These are phyloP conservation scores for Pocillopora verrucosa DNA, from an alignment of 64 coral and sea anemone species.

Conservation along the genomic window DNA sequence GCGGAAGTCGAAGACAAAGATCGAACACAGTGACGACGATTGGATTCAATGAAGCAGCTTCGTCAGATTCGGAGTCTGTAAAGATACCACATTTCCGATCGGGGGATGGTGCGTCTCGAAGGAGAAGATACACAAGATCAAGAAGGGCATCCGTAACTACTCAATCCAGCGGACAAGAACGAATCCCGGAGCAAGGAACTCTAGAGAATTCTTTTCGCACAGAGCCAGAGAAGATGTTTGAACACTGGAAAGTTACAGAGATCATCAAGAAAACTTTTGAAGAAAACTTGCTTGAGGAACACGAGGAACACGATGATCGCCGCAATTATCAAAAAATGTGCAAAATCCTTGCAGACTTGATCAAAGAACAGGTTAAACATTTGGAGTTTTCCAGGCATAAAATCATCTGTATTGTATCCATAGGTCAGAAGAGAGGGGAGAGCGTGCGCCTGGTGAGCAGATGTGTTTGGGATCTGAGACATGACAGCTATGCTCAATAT, in stretches of 20 bases:
- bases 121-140: neutral
- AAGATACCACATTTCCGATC: too few species aligned
- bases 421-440: constrained; percentile 61
- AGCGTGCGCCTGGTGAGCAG: constrained; percentile 55
- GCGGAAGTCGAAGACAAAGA: neutral
- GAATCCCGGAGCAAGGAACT: neutral
- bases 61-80: too few species aligned
- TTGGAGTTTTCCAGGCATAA: constrained; percentile 78
- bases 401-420: constrained; percentile 51
- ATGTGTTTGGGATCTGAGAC: constrained; percentile 74
- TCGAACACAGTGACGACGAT: neutral
- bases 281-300: constrained; percentile 18
- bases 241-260: constrained; percentile 46
- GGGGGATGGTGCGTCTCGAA: neutral
- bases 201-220: constrained; percentile 39
- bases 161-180: neutral
- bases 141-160: neutral
- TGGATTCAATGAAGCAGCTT: neutral
- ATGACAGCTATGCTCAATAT: constrained; percentile 78
- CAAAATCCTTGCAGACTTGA: constrained; percentile 53
- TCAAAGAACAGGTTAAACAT: constrained; percentile 64
- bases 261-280: constrained; percentile 71
- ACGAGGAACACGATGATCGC: constrained; percentile 26
- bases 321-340: constrained; percentile 53
- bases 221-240: constrained; percentile 60